Base-by-base conservation (phyloP, 1,140 invertebrate genomes). In the Ganaspis sp. region DNA sequence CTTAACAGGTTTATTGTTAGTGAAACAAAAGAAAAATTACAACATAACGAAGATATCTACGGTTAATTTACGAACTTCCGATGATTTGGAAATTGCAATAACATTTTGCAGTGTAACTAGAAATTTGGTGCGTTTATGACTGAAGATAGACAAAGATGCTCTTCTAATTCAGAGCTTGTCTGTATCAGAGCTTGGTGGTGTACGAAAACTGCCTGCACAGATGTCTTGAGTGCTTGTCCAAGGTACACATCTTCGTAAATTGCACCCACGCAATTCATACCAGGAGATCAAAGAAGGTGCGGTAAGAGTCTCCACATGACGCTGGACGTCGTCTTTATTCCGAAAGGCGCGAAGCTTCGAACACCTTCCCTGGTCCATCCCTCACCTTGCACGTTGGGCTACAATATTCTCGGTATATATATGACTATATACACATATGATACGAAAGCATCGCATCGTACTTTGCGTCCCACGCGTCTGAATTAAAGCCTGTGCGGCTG, bases 401-500 rank as follows among this genome's bases (percentile, higher is more conserved):
- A 64, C 58, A 64, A 64, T 26, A 64, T 64, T 64, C 23, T 21
- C 15, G 15, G 21, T n/a, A 26, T 64, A 34, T 29, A 34, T 64
- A 29, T 64, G 23, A 26, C 19, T 26, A 26, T 58, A 58, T 58
- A 26, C 12, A 58, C 54, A 64, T 29, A 15, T n/a, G 23, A 64
- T 64, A 29, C 23, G 58, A 64, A 34, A 64, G 58, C 73, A 80
- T 80, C 79, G 72, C 72, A 73, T 74, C 38, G 74, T 70, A 37
- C 73, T 80, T 49, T 64, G 70, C 84, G 80, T 87, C 85, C 84
- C 84, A 88, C 86, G 86, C 85, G 84, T 79, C 85, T 78, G 81
- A 87, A 87, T 88, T 87, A 87, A 87, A 87, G 84, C 81, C 82
- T 42, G 70, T 79, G 69, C 70, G 79, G 83, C 87, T 88, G 86